These are phyloP conservation scores for Xenopus borealis DNA, from an alignment of 2,113 vertebrate species.

Conservation along the genomic window DNA sequence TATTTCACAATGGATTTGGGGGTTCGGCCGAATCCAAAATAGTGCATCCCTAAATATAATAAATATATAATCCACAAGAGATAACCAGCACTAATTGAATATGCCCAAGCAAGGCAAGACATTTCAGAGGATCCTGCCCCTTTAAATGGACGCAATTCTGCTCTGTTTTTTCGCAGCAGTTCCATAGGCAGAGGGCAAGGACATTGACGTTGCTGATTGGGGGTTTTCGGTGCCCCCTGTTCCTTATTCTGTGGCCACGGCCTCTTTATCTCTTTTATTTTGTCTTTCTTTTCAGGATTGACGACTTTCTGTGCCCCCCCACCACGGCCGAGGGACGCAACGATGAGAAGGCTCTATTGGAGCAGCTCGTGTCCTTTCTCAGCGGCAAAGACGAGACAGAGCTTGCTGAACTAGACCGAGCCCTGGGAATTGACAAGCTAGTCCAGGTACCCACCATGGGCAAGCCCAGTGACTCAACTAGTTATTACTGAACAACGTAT, in stretches of 20 bases:
- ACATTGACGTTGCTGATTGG: not conserved
- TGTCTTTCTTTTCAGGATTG: constrained; percentile 68
- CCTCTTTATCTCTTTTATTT: not conserved
- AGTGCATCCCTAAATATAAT: no score
- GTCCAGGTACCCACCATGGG: constrained; percentile 73
- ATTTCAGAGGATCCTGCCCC: no score
- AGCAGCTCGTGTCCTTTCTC: constrained; percentile 90
- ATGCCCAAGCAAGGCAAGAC: no score
- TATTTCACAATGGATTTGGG: no score
- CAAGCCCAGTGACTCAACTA: no score
- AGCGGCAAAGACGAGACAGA: constrained; percentile 95
- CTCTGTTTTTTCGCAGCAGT: no score
- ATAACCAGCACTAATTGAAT: no score
- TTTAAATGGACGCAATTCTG: no score
- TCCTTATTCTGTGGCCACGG: not conserved
- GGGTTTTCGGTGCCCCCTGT: not conserved
- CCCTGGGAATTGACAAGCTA: constrained; percentile 91
- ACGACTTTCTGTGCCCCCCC: constrained; percentile 86
- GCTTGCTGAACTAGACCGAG: constrained; percentile 86
- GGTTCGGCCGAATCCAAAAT: no score
- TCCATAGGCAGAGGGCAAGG: not conserved
- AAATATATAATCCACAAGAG: no score
- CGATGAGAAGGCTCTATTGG: constrained; percentile 88
- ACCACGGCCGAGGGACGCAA: constrained; percentile 83
- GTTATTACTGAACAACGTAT: no score